phyloP scores from a whole-genome alignment of 2,113 vertebrate genomes.

The Suricata suricatta region DNA sequence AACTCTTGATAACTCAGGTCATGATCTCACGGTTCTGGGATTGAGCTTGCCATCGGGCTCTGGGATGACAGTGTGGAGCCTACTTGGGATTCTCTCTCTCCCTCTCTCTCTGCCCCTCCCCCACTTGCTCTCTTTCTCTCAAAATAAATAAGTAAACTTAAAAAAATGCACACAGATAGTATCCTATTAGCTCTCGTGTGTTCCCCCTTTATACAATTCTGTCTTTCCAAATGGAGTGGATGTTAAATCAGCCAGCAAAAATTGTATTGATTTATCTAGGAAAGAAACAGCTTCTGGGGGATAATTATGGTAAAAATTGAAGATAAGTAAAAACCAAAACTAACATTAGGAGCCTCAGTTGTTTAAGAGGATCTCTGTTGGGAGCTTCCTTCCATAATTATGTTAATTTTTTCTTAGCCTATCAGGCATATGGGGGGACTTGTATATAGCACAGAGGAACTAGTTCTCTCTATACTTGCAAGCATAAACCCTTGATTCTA shows the following conservation, averaged over 20 bases:
- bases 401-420: not conserved
- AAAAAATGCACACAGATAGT: not conserved
- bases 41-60: too few species aligned
- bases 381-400: not conserved
- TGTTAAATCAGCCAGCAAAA: not conserved
- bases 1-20: too few species aligned
- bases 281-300: not conserved
- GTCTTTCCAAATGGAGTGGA: not conserved
- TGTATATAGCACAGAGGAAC: not conserved
- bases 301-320: conserved; percentile 10
- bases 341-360: not conserved
- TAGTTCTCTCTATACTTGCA: not conserved
- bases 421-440: not conserved
- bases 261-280: not conserved
- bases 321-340: not conserved
- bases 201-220: not conserved
- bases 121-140: too few species aligned
- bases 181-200: not conserved
- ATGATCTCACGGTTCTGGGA: too few species aligned
- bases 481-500: not conserved
- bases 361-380: not conserved
- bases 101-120: too few species aligned
- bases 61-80: too few species aligned
- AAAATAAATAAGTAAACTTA: too few species aligned
- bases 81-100: too few species aligned